Conservation (phyloP, 2,797 vertebrate genomes). For the Enteromius thamalakanensis region DNA sequence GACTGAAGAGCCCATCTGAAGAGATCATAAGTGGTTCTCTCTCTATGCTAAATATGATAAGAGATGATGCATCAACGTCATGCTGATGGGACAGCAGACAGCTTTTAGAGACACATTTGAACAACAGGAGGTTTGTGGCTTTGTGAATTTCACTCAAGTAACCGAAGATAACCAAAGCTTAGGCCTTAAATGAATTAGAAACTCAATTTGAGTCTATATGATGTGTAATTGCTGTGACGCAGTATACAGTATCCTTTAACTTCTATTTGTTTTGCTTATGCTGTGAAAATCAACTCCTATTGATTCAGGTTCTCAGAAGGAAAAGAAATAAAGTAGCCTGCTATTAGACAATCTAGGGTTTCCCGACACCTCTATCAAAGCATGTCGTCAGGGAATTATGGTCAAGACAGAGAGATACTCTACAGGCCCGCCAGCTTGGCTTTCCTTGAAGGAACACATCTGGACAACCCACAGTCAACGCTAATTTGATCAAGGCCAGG, state of each 20-base stretch:
- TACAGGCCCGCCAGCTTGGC: slow-evolving; percentile 66
- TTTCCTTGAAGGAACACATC: slow-evolving; percentile 80
- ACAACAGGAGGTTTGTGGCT: slow-evolving; percentile 48
- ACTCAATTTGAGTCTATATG: slow-evolving; percentile 65
- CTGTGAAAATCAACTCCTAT: slow-evolving; percentile 84
- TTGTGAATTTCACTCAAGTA: slow-evolving; percentile 52
- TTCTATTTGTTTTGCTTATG: slow-evolving; percentile 80
- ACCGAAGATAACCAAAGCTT: slow-evolving; percentile 72
- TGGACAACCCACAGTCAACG: slow-evolving; percentile 75
- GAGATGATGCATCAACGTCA: slow-evolving; percentile 66
- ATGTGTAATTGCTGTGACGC: slow-evolving; percentile 65
- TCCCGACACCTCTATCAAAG: slow-evolving; percentile 75
- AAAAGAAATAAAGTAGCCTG: slow-evolving; percentile 71
- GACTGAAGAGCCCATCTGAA: slow-evolving; percentile 64
- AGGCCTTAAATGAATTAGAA: slow-evolving; percentile 69
- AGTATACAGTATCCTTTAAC: slow-evolving; percentile 50
- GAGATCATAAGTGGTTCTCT: slow-evolving; percentile 71
- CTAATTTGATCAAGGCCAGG: slow-evolving; percentile 79
- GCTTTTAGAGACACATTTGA: slow-evolving; percentile 40
- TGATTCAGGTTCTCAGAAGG: slow-evolving; percentile 70
- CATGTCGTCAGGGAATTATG: slow-evolving; percentile 77
- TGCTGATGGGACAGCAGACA: slow-evolving; percentile 51
- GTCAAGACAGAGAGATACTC: slow-evolving; percentile 75
- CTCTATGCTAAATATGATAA: slow-evolving; percentile 69
- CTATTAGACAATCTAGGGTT: slow-evolving; percentile 76